Conservation (phyloP, 2,888 invertebrate species). For the Troides aeacus region DNA sequence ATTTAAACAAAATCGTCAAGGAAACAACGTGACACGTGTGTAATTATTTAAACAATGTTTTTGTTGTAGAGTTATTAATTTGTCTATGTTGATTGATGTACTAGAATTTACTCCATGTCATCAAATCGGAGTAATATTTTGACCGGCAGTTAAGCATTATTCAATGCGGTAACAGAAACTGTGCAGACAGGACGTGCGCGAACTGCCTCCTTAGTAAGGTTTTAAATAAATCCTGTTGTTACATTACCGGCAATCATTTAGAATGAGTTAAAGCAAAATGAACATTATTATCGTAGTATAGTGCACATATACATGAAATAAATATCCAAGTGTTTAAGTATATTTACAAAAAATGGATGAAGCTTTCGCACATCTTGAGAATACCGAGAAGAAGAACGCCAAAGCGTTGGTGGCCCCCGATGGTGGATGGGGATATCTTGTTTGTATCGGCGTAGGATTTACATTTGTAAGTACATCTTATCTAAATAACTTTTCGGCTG, state of each 20-base stretch:
- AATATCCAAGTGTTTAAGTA: neutral
- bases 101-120: neutral
- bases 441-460: constrained; percentile 86
- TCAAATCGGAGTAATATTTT: constrained; percentile 11
- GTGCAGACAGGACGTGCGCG: constrained; percentile 26
- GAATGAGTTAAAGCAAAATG: constrained; percentile 15
- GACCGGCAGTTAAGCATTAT: constrained; percentile 12
- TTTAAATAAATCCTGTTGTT: constrained; percentile 3
- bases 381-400: constrained; percentile 36
- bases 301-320: neutral
- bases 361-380: constrained; percentile 67
- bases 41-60: neutral
- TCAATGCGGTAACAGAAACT: constrained; percentile 26
- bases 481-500: neutral
- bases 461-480: constrained; percentile 83
- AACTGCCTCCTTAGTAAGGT: neutral
- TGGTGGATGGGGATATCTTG: constrained; percentile 90
- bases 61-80: neutral
- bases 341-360: constrained; percentile 58
- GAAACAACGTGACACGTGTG: too few species aligned
- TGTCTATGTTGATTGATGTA: neutral
- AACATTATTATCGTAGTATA: neutral
- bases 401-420: constrained; percentile 79
- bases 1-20: too few species aligned
- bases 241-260: neutral